Evolutionary conservation across 2,888 invertebrate genomes (phyloP), one percentile per base, ranked within the genome.

Genomic region (Macrosoma leucophasiata): DNA sequence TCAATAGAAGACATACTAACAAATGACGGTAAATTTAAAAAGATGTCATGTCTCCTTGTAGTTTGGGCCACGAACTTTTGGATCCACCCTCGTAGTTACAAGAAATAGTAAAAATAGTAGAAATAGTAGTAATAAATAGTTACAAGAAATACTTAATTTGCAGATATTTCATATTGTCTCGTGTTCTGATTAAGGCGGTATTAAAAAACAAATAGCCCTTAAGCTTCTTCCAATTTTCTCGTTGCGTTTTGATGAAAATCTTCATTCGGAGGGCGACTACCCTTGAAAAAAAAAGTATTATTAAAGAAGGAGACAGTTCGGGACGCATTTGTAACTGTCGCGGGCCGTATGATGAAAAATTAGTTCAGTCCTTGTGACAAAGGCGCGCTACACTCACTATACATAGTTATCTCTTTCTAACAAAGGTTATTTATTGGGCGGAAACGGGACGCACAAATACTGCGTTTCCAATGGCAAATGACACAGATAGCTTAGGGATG

Each of bases 221-320:
- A 75, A 78, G 74, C 76, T 73, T 64, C 68, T 76, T 70, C 65
- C 67, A 71, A 69, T 73, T 75, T 75, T 72, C 65, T 71, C 58
- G 59, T 50, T 48, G 55, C 57, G 50, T 62, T 59, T 59, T 62
- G 69, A 81, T 73, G 77, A 72, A 84, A 81, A 82, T 81, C 78
- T 77, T 78, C 66, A 67, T 74, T 70, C 62, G 58, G 72, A 81
- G 81, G 78, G 64, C 73, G 66, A 68, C 74, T 77, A 79, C 82
- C 82, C 81, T 81, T 79, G 72, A 79, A 78, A 78, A 67, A 61
- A 84, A 82, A 85, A 82, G 81, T 84, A 84, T 84, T 85, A 84
- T 84, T 84, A 84, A 85, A 85, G 84, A 82, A 84, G 73, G 74
- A 81, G 84, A 85, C 85, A 81, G 84, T 85, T 84, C 77, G 79